Base-by-base conservation (phyloP, 2,113 vertebrate genomes). In the Paedocypris sp. region DNA sequence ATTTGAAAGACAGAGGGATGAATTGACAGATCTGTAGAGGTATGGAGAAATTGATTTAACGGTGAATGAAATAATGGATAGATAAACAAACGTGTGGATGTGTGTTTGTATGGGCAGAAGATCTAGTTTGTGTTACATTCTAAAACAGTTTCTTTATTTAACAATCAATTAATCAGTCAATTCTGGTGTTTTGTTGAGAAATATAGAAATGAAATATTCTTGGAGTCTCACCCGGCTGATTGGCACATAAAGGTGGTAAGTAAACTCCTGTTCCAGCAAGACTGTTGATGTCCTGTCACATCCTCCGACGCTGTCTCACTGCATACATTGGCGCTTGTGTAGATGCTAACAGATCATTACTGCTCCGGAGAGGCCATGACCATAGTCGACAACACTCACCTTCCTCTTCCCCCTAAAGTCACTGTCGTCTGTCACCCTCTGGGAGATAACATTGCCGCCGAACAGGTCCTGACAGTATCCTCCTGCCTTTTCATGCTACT, bases 341-440 rank as follows among this genome's bases (percentile, higher is more conserved):
- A 68, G 74, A 75, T 77, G 76, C 74, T 72, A 77, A 66, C 72
- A 68, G 76, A 77, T 82, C 77, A 81, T 78, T 74, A 68, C 58
- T 62, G 69, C 65, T 67, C 73, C 66, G 72, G 67, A 68, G 66
- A 78, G 71, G 70, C 73, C 72, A 62, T 80, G 79, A 82, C 76
- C 78, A 74, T 71, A 68, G 74, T 28, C 19, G 43, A 39, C 33
- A 67, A 50, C 70, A 58, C 76, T 71, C 60, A 75, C 73, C 77
- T 73, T 73, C 73, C 68, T 67, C 60, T 62, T 64, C 20, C 35
- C 33, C 16, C 22, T 18, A 54, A 75, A 77, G 69, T 79, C 72
- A 72, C 67, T 69, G 41, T 60, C 62, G 65, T 69, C 76, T 77
- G 73, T 78, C 77, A 75, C 75, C 75, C 72, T 62, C 42, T 69